Evolutionary conservation across 2,888 invertebrate species (phyloP), one percentile per base, ranked within the genome.

Genomic region (Eueremaeus valkanovi): DNA sequence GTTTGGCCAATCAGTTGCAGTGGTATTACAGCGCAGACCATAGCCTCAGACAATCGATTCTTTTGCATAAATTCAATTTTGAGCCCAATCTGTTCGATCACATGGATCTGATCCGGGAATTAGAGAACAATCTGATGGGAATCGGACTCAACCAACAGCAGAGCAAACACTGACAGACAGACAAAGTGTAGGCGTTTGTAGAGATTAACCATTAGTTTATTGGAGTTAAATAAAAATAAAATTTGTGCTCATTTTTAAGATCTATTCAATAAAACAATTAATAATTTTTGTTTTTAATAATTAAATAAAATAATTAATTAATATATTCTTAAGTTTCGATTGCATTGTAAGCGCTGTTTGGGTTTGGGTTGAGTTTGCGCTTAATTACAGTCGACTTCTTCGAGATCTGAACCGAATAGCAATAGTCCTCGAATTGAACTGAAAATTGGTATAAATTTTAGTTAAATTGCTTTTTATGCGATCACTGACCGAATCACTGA

Each of bases 1-100:
- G 72, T 66, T 58, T 77, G 27, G 76, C 77, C n/a, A 76, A 77
- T 70, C 77, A 77, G 29, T 45, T 77, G 21, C 74, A 77, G 40
- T 51, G 75, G 33, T 77, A 66, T 73, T 77, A 77, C 33, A 66
- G 40, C 33, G 51, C 61, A 6, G 63, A 33, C 63, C 29, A 74
- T n/a, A 74, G 76, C 51, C 16, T 55, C 61, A 42, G 51, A 16
- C 63, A 74, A 68, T 24, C 31, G 16, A 36, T 74, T 21, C 63
- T 76, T 24, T 40, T 77, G n/a, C 72, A 77, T 45, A 31, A 33
- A 29, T 77, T 77, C 66, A 77, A 76, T 55, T 72, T 68, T 21
- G 74, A 76, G 36, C 76, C 76, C 1, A 58, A 74, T 49, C 29
- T 40, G 24, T 77, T 77, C 55, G 40, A 74, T 61, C 70, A 77